Percentiles rank a stretch among this genome's conserved stretches.
Conservation (phyloP, 2,113 vertebrate genomes). For the Chiloscyllium plagiosum region DNA sequence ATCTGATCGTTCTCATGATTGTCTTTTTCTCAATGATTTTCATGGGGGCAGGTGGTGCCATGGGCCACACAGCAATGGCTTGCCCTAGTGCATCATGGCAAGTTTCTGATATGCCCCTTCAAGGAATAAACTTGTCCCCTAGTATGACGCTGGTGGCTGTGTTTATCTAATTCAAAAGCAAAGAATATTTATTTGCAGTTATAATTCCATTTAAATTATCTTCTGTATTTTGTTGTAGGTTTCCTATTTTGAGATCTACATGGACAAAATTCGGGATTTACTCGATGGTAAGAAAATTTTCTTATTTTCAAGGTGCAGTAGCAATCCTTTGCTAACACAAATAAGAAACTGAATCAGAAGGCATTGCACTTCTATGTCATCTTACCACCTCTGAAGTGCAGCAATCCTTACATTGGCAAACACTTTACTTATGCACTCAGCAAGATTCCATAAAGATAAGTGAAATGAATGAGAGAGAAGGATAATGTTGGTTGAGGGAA, state of each 20-base stretch:
- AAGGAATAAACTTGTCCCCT: neutral
- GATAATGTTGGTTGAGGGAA: neutral
- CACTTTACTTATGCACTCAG: too few relatives aligned
- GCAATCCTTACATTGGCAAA: neutral
- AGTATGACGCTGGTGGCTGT: neutral
- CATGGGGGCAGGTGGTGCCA: neutral
- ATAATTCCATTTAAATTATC: neutral
- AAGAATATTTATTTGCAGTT: neutral
- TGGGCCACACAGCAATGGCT: neutral
- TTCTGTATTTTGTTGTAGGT: conserved; percentile 63
- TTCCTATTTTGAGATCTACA: conserved; percentile 96
- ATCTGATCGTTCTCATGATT: neutral
- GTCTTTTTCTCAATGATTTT: neutral
- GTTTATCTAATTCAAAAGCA: neutral
- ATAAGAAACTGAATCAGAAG: neutral
- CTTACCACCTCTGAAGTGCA: neutral
- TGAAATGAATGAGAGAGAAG: neutral
- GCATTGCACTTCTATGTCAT: neutral
- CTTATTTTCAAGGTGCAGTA: neutral
- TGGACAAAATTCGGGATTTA: conserved; percentile 95
- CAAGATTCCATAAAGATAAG: neutral
- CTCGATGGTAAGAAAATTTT: conserved; percentile 71
- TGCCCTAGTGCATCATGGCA: neutral
- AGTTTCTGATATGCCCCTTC: neutral
- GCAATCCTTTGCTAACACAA: neutral